Conservation (phyloP, 2,113 vertebrate genomes). For the Illadopsis cleaveri region DNA sequence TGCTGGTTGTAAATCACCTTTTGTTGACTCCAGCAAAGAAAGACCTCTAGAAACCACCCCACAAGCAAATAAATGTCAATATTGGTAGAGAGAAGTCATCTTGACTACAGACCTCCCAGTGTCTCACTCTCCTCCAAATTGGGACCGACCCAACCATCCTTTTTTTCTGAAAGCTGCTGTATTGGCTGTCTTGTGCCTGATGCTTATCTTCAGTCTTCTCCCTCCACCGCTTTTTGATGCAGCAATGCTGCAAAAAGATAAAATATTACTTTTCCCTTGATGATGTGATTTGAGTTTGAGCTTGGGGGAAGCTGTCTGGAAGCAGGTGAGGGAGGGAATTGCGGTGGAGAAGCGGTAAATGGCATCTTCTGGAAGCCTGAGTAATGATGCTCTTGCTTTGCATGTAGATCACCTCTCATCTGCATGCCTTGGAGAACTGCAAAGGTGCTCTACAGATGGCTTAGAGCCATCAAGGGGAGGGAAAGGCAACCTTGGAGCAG, state of each 20-base stretch:
- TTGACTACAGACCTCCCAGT: not conserved
- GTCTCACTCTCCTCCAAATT: not conserved
- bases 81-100: not conserved
- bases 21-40: not conserved
- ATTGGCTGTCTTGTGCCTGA: not conserved
- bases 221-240: not conserved
- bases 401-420: conserved; percentile 19
- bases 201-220: not conserved
- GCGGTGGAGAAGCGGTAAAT: not conserved
- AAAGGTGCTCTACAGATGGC: conserved; percentile 55
- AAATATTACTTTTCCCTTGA: not conserved
- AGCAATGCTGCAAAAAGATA: not conserved
- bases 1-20: not conserved
- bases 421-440: not conserved
- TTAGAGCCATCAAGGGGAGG: conserved; percentile 19
- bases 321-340: not conserved
- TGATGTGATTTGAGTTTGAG: not conserved
- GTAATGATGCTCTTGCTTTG: not conserved
- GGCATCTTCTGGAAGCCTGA: not conserved
- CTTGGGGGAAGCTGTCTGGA: not conserved
- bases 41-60: not conserved
- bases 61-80: not conserved
- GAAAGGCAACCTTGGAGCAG: conserved; percentile 20
- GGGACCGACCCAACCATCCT: not conserved
- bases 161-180: not conserved